Conservation (phyloP, 92 coral and sea anemone genomes). For the Porites divaricata region DNA sequence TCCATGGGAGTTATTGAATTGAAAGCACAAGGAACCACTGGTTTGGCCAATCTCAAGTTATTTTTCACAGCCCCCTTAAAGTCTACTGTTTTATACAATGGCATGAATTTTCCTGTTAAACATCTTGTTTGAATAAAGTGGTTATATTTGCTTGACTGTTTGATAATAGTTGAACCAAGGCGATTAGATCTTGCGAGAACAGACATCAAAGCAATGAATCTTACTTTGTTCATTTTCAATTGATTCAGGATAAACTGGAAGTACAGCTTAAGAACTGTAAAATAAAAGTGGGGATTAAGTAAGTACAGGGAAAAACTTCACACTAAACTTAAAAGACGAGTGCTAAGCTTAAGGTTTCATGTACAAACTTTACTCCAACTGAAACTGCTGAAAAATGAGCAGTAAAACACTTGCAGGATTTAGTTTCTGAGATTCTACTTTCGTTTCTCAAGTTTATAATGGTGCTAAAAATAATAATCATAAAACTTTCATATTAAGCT, state of each 20-base stretch:
- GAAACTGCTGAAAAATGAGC: too few species aligned
- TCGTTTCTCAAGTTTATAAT: too few species aligned
- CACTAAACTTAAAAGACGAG: too few species aligned
- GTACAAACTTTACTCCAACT: too few species aligned
- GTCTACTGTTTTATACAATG: not conserved
- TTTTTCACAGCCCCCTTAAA: not conserved
- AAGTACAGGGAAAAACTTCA: not conserved
- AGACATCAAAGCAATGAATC: not conserved
- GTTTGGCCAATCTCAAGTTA: not conserved
- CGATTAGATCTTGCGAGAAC: not conserved
- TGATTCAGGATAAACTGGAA: not conserved
- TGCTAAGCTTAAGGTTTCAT: not conserved
- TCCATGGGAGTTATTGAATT: conserved; percentile 11
- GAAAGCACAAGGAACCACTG: not conserved
- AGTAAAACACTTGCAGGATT: too few species aligned
- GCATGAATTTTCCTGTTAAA: not conserved
- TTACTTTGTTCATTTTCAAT: not conserved
- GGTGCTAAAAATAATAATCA: too few species aligned
- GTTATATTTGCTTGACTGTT: not conserved
- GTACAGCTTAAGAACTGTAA: not conserved
- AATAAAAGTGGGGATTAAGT: not conserved
- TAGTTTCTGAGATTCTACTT: too few species aligned
- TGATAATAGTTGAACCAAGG: not conserved
- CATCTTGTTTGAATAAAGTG: not conserved
- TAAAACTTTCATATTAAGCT: not conserved